These are phyloP conservation scores for Drosophila birchii DNA, from an alignment of 2,888 invertebrate genomes.

Conservation along the genomic window DNA sequence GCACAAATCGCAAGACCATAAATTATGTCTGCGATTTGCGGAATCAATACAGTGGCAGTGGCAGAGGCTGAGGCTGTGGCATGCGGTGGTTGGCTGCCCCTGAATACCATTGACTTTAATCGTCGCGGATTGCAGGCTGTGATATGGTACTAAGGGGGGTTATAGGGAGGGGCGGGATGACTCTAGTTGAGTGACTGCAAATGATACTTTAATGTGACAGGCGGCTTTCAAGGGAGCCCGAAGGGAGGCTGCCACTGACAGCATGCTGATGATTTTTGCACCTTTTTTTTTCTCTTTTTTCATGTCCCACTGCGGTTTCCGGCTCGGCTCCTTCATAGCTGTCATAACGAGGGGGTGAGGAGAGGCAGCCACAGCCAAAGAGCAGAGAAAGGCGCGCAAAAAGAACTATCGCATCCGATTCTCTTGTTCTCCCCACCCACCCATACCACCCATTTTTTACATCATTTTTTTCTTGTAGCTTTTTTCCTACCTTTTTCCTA, in stretches of 20 bases:
- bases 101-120: conserved; percentile 66
- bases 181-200: conserved; percentile 69
- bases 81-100: conserved; percentile 11
- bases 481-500: conserved; percentile 7
- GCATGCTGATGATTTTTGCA: conserved; percentile 74
- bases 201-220: conserved; percentile 79
- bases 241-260: conserved; percentile 48
- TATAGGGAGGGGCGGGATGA: not conserved
- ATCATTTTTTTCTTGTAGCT: conserved; percentile 1
- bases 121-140: conserved; percentile 21
- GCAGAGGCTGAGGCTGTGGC: not conserved
- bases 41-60: conserved; percentile 62
- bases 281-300: conserved; percentile 61
- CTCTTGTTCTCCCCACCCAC: conserved; percentile 26
- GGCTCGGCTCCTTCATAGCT: conserved; percentile 55
- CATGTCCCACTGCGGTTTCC: conserved; percentile 44
- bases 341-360: conserved; percentile 48
- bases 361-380: no score
- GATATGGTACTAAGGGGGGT: not conserved
- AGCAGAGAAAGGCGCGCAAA: conserved; percentile 1
- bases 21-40: conserved; percentile 67
- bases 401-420: conserved; percentile 66
- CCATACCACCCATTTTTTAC: conserved; percentile 5
- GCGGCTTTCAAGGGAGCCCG: conserved; percentile 42
- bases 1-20: conserved; percentile 57